These are phyloP conservation scores for Ichneumon xanthorius DNA, from an alignment of 2,888 invertebrate genomes.

Conservation along the genomic window DNA sequence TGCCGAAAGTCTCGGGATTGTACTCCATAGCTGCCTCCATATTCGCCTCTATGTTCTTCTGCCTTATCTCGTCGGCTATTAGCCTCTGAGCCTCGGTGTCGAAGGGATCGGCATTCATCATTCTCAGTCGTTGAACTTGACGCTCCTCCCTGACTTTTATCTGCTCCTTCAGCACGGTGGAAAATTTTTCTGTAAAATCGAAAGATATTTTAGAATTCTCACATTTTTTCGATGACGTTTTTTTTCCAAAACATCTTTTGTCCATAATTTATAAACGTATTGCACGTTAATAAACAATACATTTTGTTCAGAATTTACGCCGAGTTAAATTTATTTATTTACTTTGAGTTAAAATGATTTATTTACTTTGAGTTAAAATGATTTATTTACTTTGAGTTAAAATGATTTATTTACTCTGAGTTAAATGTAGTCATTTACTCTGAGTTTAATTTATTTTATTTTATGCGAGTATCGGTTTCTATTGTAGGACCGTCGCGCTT, in stretches of 20 bases:
- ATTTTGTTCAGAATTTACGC: too few relatives aligned
- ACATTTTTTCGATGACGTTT: background rate
- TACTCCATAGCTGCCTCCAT: conserved; percentile 99
- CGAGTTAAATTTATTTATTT: too few relatives aligned
- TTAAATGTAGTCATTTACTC: too few relatives aligned
- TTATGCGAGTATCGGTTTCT: too few relatives aligned
- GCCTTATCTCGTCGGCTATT: conserved; percentile 98
- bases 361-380: too few relatives aligned
- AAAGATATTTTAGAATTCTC: background rate
- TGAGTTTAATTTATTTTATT: too few relatives aligned
- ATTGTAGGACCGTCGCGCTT: too few relatives aligned
- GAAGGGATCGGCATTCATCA: conserved; percentile 97
- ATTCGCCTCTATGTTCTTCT: conserved; percentile 98
- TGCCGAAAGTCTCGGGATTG: conserved; percentile 99
- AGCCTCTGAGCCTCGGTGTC: conserved; percentile 97
- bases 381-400: too few relatives aligned
- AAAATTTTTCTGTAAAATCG: conserved; percentile 89
- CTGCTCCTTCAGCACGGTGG: conserved; percentile 92
- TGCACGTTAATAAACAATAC: too few relatives aligned
- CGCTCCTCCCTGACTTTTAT: conserved; percentile 92
- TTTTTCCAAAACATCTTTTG: background rate
- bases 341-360: too few relatives aligned
- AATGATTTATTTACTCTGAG: too few relatives aligned
- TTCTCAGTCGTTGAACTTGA: conserved; percentile 93
- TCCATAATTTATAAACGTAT: background rate